These are phyloP conservation scores for Pomatostomus ruficeps DNA, from an alignment of 2,113 vertebrate species.

Conservation along the genomic window DNA sequence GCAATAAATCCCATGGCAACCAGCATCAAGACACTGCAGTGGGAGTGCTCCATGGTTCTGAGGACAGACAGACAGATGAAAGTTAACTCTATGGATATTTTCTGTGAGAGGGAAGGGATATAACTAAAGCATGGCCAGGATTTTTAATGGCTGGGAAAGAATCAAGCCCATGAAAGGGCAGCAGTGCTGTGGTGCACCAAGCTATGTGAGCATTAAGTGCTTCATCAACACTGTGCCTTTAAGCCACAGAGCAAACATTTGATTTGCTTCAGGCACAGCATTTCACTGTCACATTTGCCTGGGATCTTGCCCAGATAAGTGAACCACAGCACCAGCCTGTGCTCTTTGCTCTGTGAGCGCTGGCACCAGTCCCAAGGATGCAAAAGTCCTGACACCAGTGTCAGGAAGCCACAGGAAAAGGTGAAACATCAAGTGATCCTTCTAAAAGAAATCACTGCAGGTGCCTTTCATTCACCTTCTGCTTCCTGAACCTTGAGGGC, in stretches of 20 bases:
- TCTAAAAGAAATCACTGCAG: slow-evolving; percentile 12
- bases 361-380: background rate
- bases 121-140: background rate
- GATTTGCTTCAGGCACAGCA: background rate
- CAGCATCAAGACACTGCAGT: background rate
- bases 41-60: background rate
- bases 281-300: background rate
- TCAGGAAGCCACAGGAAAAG: background rate
- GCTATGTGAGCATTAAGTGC: accelerated
- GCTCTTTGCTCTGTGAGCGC: background rate
- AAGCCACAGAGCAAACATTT: background rate
- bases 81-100: background rate
- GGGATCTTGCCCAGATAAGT: background rate
- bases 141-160: background rate
- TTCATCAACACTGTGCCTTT: background rate
- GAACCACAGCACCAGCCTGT: background rate
- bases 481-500: slow-evolving; percentile 28
- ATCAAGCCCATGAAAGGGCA: background rate
- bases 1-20: background rate
- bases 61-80: background rate
- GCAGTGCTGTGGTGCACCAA: background rate
- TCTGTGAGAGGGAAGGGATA: background rate
- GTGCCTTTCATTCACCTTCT: slow-evolving; percentile 18
- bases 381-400: background rate
- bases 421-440: slow-evolving; percentile 22